phyloP scores from a whole-genome alignment of 37 sponge, comb jelly and placozoan genomes.

The Dysidea cf. avara region DNA sequence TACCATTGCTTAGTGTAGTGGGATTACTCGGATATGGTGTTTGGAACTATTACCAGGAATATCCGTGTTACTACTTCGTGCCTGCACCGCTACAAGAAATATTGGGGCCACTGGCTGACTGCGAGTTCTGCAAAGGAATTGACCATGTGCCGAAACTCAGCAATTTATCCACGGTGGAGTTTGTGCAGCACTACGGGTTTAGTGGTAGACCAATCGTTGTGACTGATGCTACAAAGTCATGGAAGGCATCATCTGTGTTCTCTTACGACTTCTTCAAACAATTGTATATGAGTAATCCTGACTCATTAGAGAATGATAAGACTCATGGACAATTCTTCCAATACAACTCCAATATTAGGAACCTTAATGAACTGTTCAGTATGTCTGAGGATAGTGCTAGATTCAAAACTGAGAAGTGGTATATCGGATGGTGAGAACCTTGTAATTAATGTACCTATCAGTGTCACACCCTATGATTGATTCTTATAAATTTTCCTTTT shows the following conservation, averaged over 20 bases:
- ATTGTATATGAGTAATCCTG: slow-evolving; percentile 50
- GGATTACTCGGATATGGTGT: too few species aligned
- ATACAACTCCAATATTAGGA: slow-evolving; percentile 62
- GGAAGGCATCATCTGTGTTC: slow-evolving; percentile 59
- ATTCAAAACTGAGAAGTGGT: slow-evolving; percentile 71
- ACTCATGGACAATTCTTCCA: slow-evolving; percentile 72
- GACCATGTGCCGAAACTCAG: slow-evolving; percentile 31
- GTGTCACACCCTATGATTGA: too few species aligned
- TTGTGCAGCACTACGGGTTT: slow-evolving; percentile 51
- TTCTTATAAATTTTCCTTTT: too few species aligned
- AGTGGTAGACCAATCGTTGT: slow-evolving; percentile 57
- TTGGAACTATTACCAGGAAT: too few species aligned
- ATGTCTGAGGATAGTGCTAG: slow-evolving; percentile 43
- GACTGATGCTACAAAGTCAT: slow-evolving; percentile 55
- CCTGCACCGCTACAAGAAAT: slow-evolving; percentile 1
- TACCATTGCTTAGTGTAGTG: too few species aligned
- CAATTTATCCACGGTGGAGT: slow-evolving; percentile 47
- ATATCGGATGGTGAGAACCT: slow-evolving; percentile 87
- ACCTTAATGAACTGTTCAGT: slow-evolving; percentile 58
- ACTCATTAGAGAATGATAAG: slow-evolving; percentile 35
- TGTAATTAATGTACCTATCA: too few species aligned
- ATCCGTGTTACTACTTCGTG: not conserved
- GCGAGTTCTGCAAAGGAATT: slow-evolving; percentile 37
- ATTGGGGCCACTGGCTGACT: slow-evolving; percentile 10
- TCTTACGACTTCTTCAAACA: slow-evolving; percentile 72